phyloP scores from a whole-genome alignment of 2,113 vertebrate species.

The Mellivora capensis region DNA sequence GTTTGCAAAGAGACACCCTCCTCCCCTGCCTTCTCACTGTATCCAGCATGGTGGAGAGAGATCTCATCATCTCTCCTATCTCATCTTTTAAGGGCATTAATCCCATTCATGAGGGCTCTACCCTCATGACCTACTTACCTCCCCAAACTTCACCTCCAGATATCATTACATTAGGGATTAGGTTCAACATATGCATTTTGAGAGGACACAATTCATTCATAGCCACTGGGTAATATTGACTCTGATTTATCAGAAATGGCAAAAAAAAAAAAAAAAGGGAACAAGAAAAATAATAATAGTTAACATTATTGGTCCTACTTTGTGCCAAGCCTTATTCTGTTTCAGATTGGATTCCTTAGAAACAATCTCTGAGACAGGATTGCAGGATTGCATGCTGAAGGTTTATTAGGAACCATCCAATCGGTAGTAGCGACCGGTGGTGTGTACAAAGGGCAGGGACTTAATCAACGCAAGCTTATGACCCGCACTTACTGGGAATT shows the following conservation, averaged over 20 bases:
- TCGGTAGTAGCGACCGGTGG: no score
- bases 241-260: background rate
- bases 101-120: background rate
- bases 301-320: background rate
- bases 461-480: no score
- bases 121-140: background rate
- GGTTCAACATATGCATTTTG: background rate
- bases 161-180: background rate
- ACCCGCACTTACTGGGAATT: no score
- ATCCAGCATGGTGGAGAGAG: background rate
- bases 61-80: background rate
- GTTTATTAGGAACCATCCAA: background rate
- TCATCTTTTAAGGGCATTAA: background rate
- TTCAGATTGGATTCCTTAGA: background rate
- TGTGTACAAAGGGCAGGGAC: no score
- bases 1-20: background rate
- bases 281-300: background rate
- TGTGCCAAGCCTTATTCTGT: background rate
- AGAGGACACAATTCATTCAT: background rate
- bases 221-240: background rate
- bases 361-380: background rate
- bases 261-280: background rate
- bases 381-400: background rate
- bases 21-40: background rate
- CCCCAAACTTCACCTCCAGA: background rate